These are phyloP conservation scores for Schizotus pectinicornis DNA, from an alignment of 2,888 invertebrate species.

Conservation along the genomic window DNA sequence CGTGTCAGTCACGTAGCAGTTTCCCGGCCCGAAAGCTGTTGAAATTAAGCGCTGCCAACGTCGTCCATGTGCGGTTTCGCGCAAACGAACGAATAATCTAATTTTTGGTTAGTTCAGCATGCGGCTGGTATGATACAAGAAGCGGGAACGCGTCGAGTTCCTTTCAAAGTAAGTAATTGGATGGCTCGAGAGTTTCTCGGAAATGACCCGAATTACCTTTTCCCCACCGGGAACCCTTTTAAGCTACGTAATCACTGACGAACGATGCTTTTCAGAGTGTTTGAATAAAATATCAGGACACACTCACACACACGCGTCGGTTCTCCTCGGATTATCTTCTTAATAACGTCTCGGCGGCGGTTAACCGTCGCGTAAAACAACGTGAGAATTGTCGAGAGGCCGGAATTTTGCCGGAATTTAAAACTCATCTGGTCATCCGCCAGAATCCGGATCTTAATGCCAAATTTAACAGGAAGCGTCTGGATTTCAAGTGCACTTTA, in stretches of 20 bases:
- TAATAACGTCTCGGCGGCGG: constrained; percentile 20
- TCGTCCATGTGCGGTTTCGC: constrained; percentile 1
- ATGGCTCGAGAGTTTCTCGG: constrained; percentile 19
- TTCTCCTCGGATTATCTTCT: constrained; percentile 15
- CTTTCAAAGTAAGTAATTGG: constrained; percentile 26
- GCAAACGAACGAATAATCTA: constrained; percentile 10
- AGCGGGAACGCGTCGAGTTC: constrained; percentile 6
- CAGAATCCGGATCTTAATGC: too few relatives aligned
- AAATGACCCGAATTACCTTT: constrained; percentile 25
- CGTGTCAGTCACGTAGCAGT: too few relatives aligned
- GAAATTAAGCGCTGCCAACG: too few relatives aligned
- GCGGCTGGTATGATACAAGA: constrained; percentile 14
- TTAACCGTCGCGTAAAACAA: constrained; percentile 15
- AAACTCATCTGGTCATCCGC: too few relatives aligned
- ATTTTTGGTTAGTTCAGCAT: constrained; percentile 13
- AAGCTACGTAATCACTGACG: constrained; percentile 27
- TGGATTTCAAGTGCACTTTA: too few relatives aligned
- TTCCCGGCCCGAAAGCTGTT: too few relatives aligned
- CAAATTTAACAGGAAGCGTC: too few relatives aligned
- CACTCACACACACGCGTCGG: constrained; percentile 9
- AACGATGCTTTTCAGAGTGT: constrained; percentile 25
- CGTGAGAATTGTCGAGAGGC: constrained; percentile 5
- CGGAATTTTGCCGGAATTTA: too few relatives aligned
- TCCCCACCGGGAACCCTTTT: constrained; percentile 24
- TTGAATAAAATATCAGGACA: constrained; percentile 27